Conservation (phyloP, 2,888 invertebrate genomes). For the Andrena dorsata region DNA sequence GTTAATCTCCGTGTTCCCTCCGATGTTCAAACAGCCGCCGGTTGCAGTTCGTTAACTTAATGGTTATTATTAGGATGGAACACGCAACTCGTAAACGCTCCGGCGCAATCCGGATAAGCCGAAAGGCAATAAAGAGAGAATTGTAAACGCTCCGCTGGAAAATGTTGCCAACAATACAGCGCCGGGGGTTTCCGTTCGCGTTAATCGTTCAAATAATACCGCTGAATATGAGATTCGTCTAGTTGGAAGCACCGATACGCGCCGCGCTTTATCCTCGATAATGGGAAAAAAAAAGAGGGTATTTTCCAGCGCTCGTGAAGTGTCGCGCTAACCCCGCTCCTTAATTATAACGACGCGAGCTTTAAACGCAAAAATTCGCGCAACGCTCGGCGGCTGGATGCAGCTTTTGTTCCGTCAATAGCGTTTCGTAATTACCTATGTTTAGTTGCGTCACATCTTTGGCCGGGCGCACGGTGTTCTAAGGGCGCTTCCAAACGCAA, state of each 20-base stretch:
- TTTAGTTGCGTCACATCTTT: neutral
- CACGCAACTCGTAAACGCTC: conserved; percentile 70
- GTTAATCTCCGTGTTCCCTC: conserved; percentile 68
- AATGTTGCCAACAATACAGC: conserved; percentile 72
- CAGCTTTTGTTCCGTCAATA: neutral
- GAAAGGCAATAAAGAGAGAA: conserved; percentile 75
- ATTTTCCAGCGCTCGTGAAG: conserved; percentile 4
- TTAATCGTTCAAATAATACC: conserved; percentile 74
- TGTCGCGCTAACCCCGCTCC: neutral
- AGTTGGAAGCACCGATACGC: conserved; percentile 63
- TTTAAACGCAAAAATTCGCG: neutral
- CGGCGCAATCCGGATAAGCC: conserved; percentile 74
- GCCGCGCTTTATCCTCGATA: conserved; percentile 36
- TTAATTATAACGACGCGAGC: conserved; percentile 6
- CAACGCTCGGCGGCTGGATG: neutral
- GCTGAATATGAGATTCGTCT: conserved; percentile 69
- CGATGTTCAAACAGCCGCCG: conserved; percentile 67
- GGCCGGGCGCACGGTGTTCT: neutral
- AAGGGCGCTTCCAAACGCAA: neutral
- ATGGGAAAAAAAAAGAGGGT: conserved; percentile 1
- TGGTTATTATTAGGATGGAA: conserved; percentile 75
- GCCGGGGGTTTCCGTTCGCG: conserved; percentile 62
- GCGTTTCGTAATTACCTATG: neutral
- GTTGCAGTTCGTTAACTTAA: conserved; percentile 76
- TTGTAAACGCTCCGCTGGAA: conserved; percentile 74